phyloP scores from a whole-genome alignment of 2,888 invertebrate species.

The Drosophila affinis region DNA sequence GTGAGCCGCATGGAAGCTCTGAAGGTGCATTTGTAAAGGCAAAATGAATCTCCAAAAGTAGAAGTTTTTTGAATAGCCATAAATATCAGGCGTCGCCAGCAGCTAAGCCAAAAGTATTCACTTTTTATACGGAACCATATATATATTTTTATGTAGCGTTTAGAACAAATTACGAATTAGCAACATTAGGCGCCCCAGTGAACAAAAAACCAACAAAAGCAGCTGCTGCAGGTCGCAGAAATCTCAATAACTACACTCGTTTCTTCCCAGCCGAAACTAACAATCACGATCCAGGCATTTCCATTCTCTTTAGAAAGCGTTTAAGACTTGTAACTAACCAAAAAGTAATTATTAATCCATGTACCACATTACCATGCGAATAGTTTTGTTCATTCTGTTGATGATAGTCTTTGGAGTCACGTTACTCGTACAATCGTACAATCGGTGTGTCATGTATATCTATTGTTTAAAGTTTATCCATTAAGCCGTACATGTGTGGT shows the following conservation, averaged over 20 bases:
- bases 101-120: slow-evolving; percentile 63
- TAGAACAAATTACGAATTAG: slow-evolving; percentile 62
- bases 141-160: slow-evolving; percentile 59
- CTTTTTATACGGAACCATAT: slow-evolving; percentile 42
- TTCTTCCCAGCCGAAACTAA: slow-evolving; percentile 55
- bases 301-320: slow-evolving; percentile 60
- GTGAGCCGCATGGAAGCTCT: slow-evolving; percentile 88
- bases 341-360: slow-evolving; percentile 72
- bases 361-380: slow-evolving; percentile 41
- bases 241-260: slow-evolving; percentile 18
- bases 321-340: slow-evolving; percentile 81
- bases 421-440: slow-evolving; percentile 11
- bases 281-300: slow-evolving; percentile 62
- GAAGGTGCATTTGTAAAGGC: slow-evolving; percentile 86
- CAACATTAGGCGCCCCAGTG: slow-evolving; percentile 64
- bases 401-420: slow-evolving; percentile 24
- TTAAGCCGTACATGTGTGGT: slow-evolving; percentile 23
- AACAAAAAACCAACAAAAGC: slow-evolving; percentile 46
- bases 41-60: slow-evolving; percentile 56
- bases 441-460: slow-evolving; percentile 32
- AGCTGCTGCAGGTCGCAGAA: slow-evolving; percentile 53
- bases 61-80: slow-evolving; percentile 60
- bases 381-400: slow-evolving; percentile 40
- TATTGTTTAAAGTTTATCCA: slow-evolving; percentile 41
- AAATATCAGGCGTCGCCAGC: slow-evolving; percentile 45